These are phyloP conservation scores for Tachuris rubrigastra DNA, from an alignment of 2,113 vertebrate species.

Conservation along the genomic window DNA sequence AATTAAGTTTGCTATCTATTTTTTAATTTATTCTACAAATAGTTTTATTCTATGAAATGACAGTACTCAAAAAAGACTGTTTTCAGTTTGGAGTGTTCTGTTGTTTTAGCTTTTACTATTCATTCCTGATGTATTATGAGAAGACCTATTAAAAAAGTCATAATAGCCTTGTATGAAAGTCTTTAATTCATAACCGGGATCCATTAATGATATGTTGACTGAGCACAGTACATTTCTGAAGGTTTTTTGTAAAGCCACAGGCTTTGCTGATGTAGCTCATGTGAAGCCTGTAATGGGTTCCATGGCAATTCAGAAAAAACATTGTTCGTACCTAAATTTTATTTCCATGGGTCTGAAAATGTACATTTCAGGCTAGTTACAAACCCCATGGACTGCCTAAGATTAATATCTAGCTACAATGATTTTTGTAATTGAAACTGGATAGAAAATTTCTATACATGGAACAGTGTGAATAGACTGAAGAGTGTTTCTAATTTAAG, in stretches of 20 bases:
- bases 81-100: background rate
- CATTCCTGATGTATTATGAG: background rate
- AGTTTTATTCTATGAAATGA: background rate
- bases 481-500: background rate
- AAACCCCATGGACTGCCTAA: background rate
- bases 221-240: background rate
- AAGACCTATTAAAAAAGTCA: background rate
- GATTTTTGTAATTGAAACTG: background rate
- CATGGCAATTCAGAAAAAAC: background rate
- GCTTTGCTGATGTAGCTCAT: background rate
- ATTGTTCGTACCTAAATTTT: background rate
- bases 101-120: background rate
- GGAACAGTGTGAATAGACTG: background rate
- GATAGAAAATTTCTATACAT: background rate
- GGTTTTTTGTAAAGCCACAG: background rate
- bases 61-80: background rate
- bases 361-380: background rate
- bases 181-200: background rate
- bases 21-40: background rate
- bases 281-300: conserved; percentile 6
- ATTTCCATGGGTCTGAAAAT: background rate
- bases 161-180: background rate
- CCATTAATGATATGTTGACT: background rate
- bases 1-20: background rate
- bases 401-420: background rate